Percentiles rank a stretch among this genome's conserved stretches.
Conservation (phyloP, 2,797 vertebrate genomes). For the Notolepis coatsorum region DNA sequence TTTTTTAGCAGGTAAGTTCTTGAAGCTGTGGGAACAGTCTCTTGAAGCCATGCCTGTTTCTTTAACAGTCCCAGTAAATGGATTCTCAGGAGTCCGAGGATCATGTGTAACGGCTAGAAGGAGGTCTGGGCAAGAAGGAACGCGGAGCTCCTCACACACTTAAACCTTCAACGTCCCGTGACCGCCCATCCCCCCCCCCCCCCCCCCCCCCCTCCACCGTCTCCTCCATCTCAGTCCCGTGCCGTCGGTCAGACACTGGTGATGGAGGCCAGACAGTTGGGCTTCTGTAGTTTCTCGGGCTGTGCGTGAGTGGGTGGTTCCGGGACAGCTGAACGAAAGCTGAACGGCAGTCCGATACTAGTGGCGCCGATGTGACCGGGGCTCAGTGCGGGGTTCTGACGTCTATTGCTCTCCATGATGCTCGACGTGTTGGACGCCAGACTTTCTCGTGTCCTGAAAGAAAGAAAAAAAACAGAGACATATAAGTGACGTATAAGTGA, state of each 20-base stretch:
- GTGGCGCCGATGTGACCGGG: constrained; percentile 93
- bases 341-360: constrained; percentile 90
- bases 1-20: constrained; percentile 84
- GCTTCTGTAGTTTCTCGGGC: constrained; percentile 98
- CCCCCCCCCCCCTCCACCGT: neutral
- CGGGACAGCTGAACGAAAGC: constrained; percentile 91
- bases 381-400: constrained; percentile 96
- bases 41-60: constrained; percentile 87
- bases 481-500: neutral
- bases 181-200: constrained; percentile 39
- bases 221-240: constrained; percentile 50
- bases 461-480: constrained; percentile 11
- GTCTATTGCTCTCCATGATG: constrained; percentile 98
- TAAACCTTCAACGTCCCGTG: constrained; percentile 6
- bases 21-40: constrained; percentile 86
- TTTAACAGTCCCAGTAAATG: constrained; percentile 85
- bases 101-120: constrained; percentile 50
- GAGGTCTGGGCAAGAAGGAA: constrained; percentile 47
- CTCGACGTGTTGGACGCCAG: constrained; percentile 99
- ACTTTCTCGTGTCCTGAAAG: constrained; percentile 97
- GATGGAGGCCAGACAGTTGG: constrained; percentile 99
- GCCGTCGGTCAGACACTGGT: constrained; percentile 95
- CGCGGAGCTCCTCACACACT: constrained; percentile 51
- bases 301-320: constrained; percentile 91
- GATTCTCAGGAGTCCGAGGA: constrained; percentile 77